Percentiles rank a stretch among this genome's conserved stretches.
Conservation (phyloP, 2,888 invertebrate species). For the Eurytoma adleriae region DNA sequence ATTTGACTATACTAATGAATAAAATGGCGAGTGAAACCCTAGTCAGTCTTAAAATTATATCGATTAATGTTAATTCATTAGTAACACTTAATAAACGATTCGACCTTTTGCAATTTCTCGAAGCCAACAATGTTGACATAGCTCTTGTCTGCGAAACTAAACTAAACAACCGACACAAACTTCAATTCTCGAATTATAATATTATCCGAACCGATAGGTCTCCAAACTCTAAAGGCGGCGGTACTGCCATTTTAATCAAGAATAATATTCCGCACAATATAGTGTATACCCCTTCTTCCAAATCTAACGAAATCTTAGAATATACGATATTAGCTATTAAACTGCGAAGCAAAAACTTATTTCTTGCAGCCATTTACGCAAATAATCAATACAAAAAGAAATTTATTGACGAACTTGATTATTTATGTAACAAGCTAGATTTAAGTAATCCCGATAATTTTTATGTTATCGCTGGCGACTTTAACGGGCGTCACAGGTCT, state of each 20-base stretch:
- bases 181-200: background rate
- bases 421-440: background rate
- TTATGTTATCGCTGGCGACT: background rate
- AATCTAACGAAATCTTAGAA: background rate
- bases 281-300: background rate
- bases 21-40: too few relatives aligned
- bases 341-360: background rate
- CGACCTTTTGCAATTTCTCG: background rate
- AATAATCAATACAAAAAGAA: constrained; percentile 1
- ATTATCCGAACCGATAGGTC: background rate
- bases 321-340: background rate
- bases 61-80: background rate
- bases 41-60: background rate
- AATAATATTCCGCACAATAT: background rate
- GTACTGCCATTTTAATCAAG: background rate
- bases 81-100: background rate
- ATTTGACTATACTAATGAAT: too few relatives aligned
- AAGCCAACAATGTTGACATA: background rate
- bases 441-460: background rate
- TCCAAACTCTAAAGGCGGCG: background rate
- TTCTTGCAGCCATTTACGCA: background rate
- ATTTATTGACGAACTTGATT: background rate
- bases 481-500: background rate
- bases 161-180: background rate
- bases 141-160: background rate